These are phyloP conservation scores for Isotomurus palustris DNA, from an alignment of 2,888 invertebrate species.

Conservation along the genomic window DNA sequence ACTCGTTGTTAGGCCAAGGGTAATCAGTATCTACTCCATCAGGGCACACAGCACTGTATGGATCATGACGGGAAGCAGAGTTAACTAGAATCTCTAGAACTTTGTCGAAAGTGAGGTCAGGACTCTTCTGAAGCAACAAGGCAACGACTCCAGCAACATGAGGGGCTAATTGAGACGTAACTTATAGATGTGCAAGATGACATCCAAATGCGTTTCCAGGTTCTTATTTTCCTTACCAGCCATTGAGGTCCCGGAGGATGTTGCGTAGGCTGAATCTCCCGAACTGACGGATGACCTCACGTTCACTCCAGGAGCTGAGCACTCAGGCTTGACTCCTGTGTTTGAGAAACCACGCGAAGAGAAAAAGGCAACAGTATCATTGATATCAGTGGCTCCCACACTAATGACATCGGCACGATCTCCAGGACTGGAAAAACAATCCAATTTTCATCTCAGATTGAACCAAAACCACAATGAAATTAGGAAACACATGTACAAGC, in stretches of 20 bases:
- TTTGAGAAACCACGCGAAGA: constrained; percentile 23
- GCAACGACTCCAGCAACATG: constrained; percentile 22
- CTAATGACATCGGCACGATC: constrained; percentile 28
- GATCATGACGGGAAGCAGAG: constrained; percentile 11
- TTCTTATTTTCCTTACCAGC: too few relatives aligned
- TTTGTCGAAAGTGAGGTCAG: constrained; percentile 17
- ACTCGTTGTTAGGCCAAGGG: constrained; percentile 31
- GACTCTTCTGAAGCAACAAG: constrained; percentile 19
- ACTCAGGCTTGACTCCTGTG: constrained; percentile 23
- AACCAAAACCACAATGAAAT: too few relatives aligned
- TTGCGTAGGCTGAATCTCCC: constrained; percentile 9
- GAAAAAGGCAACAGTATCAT: constrained; percentile 20
- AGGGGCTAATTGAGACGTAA: too few relatives aligned
- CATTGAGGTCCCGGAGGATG: constrained; percentile 20
- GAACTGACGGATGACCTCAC: constrained; percentile 17
- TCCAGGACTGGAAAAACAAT: too few relatives aligned
- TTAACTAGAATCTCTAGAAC: constrained; percentile 9
- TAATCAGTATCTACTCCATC: constrained; percentile 24
- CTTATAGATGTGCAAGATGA: too few relatives aligned
- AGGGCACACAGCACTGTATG: constrained; percentile 18
- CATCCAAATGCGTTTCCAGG: too few relatives aligned
- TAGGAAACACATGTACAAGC: too few relatives aligned
- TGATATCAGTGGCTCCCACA: constrained; percentile 31
- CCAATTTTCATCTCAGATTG: too few relatives aligned
- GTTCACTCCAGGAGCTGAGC: constrained; percentile 30